These are phyloP conservation scores for Eupeodes luniger DNA, from an alignment of 2,888 invertebrate species.

Conservation along the genomic window DNA sequence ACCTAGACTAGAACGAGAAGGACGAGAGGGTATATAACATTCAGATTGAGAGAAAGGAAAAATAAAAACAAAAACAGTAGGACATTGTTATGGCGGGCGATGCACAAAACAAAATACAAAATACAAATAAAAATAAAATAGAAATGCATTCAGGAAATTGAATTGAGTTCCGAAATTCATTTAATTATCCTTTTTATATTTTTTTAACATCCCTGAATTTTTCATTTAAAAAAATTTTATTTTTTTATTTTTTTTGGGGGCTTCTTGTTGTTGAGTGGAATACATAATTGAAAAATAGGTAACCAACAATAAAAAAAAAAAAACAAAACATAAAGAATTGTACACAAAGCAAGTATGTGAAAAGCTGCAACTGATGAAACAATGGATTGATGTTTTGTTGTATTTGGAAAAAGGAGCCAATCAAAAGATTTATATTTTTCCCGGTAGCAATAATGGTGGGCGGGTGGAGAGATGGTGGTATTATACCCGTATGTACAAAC, in stretches of 20 bases:
- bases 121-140: slow-evolving; percentile 31
- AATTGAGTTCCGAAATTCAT: slow-evolving; percentile 71
- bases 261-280: slow-evolving; percentile 40
- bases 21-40: no score
- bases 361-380: slow-evolving; percentile 29
- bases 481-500: no score
- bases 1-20: no score
- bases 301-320: slow-evolving; percentile 25
- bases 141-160: slow-evolving; percentile 71
- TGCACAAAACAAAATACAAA: neutral
- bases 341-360: slow-evolving; percentile 29
- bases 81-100: slow-evolving; percentile 27
- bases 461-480: no score
- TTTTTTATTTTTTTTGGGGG: neutral
- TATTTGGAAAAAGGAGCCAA: slow-evolving; percentile 40
- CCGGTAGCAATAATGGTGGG: neutral
- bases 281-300: slow-evolving; percentile 62
- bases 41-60: neutral
- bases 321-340: neutral
- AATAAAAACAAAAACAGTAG: slow-evolving; percentile 20
- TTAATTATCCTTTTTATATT: slow-evolving; percentile 57
- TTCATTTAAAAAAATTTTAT: neutral
- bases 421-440: slow-evolving; percentile 57
- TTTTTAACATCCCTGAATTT: slow-evolving; percentile 14
- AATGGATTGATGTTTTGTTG: slow-evolving; percentile 32